These are phyloP conservation scores for Apamea crenata DNA, from an alignment of 2,888 invertebrate genomes.

Conservation along the genomic window DNA sequence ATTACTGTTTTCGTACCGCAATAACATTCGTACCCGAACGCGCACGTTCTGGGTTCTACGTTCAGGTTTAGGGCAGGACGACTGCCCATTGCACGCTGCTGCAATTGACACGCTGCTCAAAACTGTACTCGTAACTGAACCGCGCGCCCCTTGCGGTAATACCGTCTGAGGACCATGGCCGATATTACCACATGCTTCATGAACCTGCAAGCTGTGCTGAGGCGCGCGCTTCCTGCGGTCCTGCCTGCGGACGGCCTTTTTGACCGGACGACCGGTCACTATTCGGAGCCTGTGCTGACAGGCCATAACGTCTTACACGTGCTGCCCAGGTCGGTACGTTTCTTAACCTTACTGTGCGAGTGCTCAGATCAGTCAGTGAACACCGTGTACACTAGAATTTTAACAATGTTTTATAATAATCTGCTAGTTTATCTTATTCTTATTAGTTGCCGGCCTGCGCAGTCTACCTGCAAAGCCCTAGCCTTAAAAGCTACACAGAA, in stretches of 20 bases:
- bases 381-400: neutral
- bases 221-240: too few relatives aligned
- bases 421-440: neutral
- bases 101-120: neutral
- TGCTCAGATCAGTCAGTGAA: neutral
- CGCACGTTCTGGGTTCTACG: too few relatives aligned
- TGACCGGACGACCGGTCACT: too few relatives aligned
- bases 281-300: too few relatives aligned
- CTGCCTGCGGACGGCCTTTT: too few relatives aligned
- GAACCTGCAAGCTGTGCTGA: too few relatives aligned
- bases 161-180: neutral
- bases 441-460: neutral
- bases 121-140: too few relatives aligned
- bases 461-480: neutral
- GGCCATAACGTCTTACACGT: neutral
- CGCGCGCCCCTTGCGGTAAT: neutral
- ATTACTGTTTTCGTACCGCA: neutral
- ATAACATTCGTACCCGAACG: neutral
- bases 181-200: too few relatives aligned
- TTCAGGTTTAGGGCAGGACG: too few relatives aligned
- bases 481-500: neutral
- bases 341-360: neutral
- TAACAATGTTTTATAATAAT: neutral
- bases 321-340: neutral
- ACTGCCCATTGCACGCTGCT: neutral